Evolutionary conservation across 92 coral and sea anemone species (phyloP), one percentile per base, ranked within the genome.

Genomic region (Meandrina meandrites): DNA sequence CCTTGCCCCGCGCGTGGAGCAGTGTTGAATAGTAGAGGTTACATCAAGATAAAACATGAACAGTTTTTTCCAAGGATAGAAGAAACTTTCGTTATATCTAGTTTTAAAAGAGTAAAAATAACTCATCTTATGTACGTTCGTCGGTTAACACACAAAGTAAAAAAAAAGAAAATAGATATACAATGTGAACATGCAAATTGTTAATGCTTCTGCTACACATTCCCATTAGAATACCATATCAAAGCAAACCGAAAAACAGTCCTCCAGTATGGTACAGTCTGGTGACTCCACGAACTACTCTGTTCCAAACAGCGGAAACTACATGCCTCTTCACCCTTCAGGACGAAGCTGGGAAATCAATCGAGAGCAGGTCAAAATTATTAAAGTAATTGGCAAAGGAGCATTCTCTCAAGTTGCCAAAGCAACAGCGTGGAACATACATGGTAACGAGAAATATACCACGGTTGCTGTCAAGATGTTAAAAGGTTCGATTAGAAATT

Each of bases 361-460:
- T 48, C 81, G 84, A 18, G 84, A 80, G 34, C 73, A 80, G 11
- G 84, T 80, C 28, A 31, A 35, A 15, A 14, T 80, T 17, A 13
- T 58, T 0, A 80, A 80, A 64, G 54, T 80, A 0, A 80, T 80
- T 40, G 84, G 84, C 34, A 80, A 80, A 80, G 84, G 84, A 80
- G 84, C 84, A 15, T 80, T 80, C 37, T 34, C 72, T 80, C 74
- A 62, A 27, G 84, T 80, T 80, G 84, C 84, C 54, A 35, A 80
- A 50, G 84, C 50, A 36, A 80, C 84, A 37, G 84, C 47, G 4
- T 51, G 17, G 28, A 80, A 80, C 74, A 16, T 58, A 58, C 50
- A 21, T 3, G 34, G 21, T 21, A 16, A 80, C 45, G 32, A 58
- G 74, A 74, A 64, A 40, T 2, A 80, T 11, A 35, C 31, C 3